Base-by-base conservation (phyloP, 1,140 invertebrate species). In the Octopus bimaculoides region DNA sequence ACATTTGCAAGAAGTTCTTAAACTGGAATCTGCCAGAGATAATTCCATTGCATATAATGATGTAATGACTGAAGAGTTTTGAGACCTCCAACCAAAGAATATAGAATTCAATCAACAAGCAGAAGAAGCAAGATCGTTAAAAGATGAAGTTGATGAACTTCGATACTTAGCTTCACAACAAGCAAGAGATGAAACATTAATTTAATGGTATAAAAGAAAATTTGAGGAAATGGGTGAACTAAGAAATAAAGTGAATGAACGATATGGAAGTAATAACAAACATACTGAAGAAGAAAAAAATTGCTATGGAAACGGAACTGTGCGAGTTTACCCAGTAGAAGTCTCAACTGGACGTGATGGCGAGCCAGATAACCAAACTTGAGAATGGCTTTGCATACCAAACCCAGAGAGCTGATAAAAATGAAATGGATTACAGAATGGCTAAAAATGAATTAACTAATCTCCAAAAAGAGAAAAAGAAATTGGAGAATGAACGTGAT, bases 191-290 rank as follows among this genome's bases (percentile, higher is more conserved):
- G 97, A 98, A 90, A 92, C 93, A 6, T 94, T 94, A 4, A 93
- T 98, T 78, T 94, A 95, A 77, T 94, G 94, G 0, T 98, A 98
- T 86, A 98, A 98, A 88, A 98, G 97, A 88, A 96, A 97, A 90
- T 92, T 98, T 83, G 90, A 98, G 91, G 97, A 98, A 84, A 93
- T 96, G 86, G 94, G 94, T 79, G 96, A 98, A 88, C 88, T 97
- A 4, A 95, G 95, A 87, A 93, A 94, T 83, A 95, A 97, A 89
- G 91, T 97, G 6, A 97, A 97, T 89, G 90, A 96, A 66, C 88
- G 97, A 0, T 96, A 98, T 91, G 95, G 96, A 79, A 95, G 97
- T 87, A 98, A 97, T 91, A 93, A 94, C n/a, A 94, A 96, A 86
- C 95, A 97, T 88, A 92, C 97, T 81, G 94, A 97, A 85, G 94